Percentiles rank a stretch among this genome's conserved stretches.
Conservation (phyloP, 2,888 invertebrate species). For the Ischnura elegans region DNA sequence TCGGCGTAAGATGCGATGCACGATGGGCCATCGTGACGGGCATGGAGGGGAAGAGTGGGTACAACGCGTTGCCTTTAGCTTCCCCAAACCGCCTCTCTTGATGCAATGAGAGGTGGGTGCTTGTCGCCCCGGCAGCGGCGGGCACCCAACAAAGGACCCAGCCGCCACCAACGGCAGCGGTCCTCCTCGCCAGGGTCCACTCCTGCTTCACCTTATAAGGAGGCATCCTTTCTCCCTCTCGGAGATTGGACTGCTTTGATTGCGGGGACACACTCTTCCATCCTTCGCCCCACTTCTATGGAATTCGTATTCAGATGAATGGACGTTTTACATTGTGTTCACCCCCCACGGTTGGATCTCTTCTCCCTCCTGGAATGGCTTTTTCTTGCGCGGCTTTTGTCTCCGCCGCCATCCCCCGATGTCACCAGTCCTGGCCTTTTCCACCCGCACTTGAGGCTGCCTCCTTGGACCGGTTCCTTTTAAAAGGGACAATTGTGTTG, state of each 20-base stretch:
- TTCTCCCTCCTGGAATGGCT: neutral
- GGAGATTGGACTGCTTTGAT: slow-evolving; percentile 65
- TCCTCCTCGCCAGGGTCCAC: neutral
- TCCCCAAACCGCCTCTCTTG: neutral
- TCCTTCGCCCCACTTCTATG: slow-evolving; percentile 7
- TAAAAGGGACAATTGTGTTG: too few species aligned
- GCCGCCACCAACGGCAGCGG: neutral
- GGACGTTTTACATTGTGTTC: slow-evolving; percentile 54
- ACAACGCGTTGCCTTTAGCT: slow-evolving; percentile 55
- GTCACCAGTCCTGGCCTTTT: neutral
- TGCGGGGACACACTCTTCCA: neutral
- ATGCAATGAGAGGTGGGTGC: neutral
- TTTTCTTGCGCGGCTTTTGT: neutral
- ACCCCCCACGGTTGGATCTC: neutral
- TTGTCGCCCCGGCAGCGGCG: slow-evolving; percentile 26
- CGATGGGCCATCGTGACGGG: too few species aligned
- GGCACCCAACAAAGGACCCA: neutral
- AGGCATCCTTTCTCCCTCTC: neutral
- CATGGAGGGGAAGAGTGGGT: too few species aligned
- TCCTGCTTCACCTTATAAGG: too few species aligned
- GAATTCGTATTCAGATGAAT: slow-evolving; percentile 66
- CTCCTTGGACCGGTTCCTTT: slow-evolving; percentile 25
- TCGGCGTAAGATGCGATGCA: too few species aligned
- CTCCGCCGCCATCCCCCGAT: neutral
- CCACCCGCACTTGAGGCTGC: neutral